These are phyloP conservation scores for Phaetusa simplex DNA, from an alignment of 2,113 vertebrate genomes.

Conservation along the genomic window DNA sequence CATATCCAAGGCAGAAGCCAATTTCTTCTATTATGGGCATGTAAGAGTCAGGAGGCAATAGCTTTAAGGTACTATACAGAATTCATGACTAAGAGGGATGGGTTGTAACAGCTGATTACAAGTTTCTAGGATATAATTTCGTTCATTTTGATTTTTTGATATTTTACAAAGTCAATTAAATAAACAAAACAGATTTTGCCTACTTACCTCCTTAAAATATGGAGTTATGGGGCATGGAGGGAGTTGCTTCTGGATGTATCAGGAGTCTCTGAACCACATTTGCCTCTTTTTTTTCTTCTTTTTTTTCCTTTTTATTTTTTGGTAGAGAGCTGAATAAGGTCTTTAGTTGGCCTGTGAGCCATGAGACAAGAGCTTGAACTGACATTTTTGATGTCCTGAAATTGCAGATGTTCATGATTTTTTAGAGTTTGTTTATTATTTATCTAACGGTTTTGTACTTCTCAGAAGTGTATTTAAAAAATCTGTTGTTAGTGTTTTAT, in stretches of 20 bases:
- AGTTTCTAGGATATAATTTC: not conserved
- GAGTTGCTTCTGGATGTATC: not conserved
- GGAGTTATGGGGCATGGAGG: accelerated
- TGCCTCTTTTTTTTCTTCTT: not conserved
- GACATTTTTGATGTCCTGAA: not conserved
- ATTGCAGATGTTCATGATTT: not conserved
- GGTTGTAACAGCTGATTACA: not conserved
- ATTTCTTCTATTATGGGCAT: not conserved
- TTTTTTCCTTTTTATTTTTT: not conserved
- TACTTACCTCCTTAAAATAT: not conserved
- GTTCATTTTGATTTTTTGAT: not conserved
- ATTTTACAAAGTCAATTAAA: not conserved
- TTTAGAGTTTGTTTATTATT: not conserved
- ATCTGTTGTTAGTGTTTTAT: not conserved
- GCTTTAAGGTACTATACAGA: not conserved
- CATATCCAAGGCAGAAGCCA: not conserved
- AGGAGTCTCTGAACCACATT: not conserved
- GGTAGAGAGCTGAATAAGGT: not conserved
- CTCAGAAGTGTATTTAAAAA: not conserved
- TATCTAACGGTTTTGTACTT: not conserved
- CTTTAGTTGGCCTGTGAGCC: not conserved
- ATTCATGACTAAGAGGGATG: not conserved
- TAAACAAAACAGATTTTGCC: not conserved
- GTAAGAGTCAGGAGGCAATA: not conserved
- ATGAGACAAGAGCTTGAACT: not conserved